Evolutionary conservation across 2,888 invertebrate genomes (phyloP), one percentile per base, ranked within the genome.

Genomic region (Drosophila greeni): DNA sequence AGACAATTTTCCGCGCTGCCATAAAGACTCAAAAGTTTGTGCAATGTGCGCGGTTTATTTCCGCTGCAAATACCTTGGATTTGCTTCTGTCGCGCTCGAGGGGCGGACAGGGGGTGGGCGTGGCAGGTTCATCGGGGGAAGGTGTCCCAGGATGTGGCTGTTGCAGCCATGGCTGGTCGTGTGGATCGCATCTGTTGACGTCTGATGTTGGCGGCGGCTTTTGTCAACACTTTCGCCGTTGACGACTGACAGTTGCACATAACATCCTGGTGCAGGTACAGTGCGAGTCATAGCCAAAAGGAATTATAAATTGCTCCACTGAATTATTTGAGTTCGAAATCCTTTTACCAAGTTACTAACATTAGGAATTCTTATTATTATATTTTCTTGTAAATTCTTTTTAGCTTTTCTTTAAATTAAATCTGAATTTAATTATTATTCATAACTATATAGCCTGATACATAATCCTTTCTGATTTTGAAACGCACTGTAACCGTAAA

Each of bases 31-130:
- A 65, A 72, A 84, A 80, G 76, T 82, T 82, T 82, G 57, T 82
- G 79, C 84, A 82, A 77, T 75, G 72, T 74, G 82, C 82, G 74
- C 84, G 84, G 76, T 80, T 84, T 84, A 79, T 84, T 80, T 84
- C 84, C 82, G 76, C 73, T 79, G 84, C 79, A 84, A 82, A 79
- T 80, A 80, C 79, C 79, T 80, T 74, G 79, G 79, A 84, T 84
- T 78, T 78, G 78, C 71, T 53, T 57, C 61, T 43, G 36, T 66
- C 59, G 45, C 24, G 31, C 14, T 24, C 7, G 14, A 31, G 26
- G n/a, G 55, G 54, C 18, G 24, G 23, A 12, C 34, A 12, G 26
- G 55, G 37, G 39, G 40, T 12, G 29, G 29, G 7, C 37, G 40
- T 16, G 26, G 12, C 18, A 14, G 48, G 11, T 7, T 23, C 23